Evolutionary conservation across 2,113 vertebrate species (phyloP).

Genomic region (Hirundichthys speculiger): DNA sequence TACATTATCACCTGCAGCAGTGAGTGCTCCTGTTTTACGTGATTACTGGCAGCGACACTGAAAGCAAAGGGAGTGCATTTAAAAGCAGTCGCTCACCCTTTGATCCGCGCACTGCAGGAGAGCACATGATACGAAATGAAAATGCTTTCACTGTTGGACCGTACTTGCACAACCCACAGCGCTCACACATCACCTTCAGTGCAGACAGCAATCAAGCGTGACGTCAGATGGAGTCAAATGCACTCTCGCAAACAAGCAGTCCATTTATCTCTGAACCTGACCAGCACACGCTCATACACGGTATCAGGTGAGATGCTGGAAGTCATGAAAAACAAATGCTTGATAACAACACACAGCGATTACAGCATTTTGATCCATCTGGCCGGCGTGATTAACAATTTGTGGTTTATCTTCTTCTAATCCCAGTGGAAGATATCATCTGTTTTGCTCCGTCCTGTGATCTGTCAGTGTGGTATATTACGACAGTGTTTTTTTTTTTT

Average conservation of each 20-base stretch:
- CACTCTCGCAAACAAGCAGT: slow-evolving; percentile 9
- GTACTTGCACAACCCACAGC: not conserved
- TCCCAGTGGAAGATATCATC: not conserved
- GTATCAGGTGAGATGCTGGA: not conserved
- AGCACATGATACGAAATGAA: not conserved
- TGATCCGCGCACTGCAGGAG: not conserved
- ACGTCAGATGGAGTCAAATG: slow-evolving; percentile 26
- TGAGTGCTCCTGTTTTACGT: not conserved
- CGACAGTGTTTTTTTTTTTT: no score
- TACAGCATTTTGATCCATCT: not conserved
- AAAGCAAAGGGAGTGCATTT: not conserved
- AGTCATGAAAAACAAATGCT: not conserved
- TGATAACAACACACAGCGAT: not conserved
- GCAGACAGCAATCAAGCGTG: not conserved
- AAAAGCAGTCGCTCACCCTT: not conserved
- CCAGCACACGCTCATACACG: not conserved
- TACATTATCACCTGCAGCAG: not conserved
- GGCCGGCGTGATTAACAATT: not conserved
- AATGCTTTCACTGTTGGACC: slow-evolving; percentile 21
- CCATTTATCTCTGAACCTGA: not conserved
- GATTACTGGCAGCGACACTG: not conserved
- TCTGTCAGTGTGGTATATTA: no score
- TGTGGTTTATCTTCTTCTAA: not conserved
- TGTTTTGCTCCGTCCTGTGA: no score
- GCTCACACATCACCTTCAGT: slow-evolving; percentile 2